Percentiles rank a stretch among this genome's conserved stretches.
These are phyloP conservation scores for Sardina pilchardus DNA, from an alignment of 2,113 vertebrate species.

Conservation along the genomic window DNA sequence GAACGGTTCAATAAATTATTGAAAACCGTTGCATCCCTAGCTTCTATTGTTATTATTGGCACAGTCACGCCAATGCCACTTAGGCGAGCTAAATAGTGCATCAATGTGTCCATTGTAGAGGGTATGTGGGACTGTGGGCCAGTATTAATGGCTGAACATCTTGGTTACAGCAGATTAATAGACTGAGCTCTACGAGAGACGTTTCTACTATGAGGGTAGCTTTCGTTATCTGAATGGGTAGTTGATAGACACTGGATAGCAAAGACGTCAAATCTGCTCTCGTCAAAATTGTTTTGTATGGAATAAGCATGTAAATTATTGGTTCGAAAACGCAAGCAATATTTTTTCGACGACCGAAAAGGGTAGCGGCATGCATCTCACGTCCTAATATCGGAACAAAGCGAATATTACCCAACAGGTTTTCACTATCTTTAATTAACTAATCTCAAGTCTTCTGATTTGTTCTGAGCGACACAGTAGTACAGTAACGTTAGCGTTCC, in stretches of 20 bases:
- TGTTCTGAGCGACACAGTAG: too few relatives aligned
- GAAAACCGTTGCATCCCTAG: too few relatives aligned
- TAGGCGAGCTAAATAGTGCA: neutral
- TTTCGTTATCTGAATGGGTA: too few relatives aligned
- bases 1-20: too few relatives aligned
- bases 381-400: neutral
- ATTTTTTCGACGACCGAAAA: neutral
- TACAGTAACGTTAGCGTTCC: too few relatives aligned
- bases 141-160: neutral
- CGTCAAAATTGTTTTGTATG: too few relatives aligned
- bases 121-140: neutral
- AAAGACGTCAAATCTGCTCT: neutral
- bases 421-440: neutral
- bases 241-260: neutral
- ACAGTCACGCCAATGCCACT: neutral
- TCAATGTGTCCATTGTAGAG: neutral
- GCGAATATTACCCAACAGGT: neutral
- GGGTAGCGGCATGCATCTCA: neutral
- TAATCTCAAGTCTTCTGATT: neutral
- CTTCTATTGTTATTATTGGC: neutral
- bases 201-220: neutral
- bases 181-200: neutral
- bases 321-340: neutral
- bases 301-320: too few relatives aligned
- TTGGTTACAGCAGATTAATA: neutral